These are phyloP conservation scores for Subanguina moxae DNA, from an alignment of 1,140 invertebrate species.

Conservation along the genomic window DNA sequence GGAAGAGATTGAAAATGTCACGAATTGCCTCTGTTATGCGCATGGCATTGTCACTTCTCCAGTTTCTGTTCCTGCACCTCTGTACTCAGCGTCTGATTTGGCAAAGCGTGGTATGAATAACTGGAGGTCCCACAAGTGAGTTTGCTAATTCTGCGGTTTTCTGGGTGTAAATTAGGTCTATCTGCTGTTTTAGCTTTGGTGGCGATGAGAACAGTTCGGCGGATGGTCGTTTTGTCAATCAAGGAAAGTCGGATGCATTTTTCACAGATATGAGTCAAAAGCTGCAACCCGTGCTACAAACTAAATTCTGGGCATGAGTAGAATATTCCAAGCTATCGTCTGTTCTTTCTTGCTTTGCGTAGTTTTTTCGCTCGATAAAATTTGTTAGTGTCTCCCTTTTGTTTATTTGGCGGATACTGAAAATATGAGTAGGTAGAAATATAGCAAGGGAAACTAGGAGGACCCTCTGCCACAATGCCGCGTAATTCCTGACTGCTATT, in stretches of 20 bases:
- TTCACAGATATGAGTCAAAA: constrained; percentile 8
- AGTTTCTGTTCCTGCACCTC: constrained; percentile 24
- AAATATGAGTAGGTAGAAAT: no score
- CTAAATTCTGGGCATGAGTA: constrained; percentile 12
- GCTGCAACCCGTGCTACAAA: neutral
- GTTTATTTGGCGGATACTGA: no score
- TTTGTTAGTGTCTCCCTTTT: no score
- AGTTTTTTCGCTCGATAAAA: no score
- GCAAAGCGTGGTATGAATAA: constrained; percentile 28
- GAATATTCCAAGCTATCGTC: neutral
- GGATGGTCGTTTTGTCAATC: neutral
- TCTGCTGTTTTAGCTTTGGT: neutral
- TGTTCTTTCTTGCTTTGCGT: no score
- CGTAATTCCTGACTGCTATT: no score
- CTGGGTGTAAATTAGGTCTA: neutral
- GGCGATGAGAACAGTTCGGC: neutral
- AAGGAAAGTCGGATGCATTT: constrained; percentile 1
- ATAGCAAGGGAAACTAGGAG: no score
- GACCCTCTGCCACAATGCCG: no score
- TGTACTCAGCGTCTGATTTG: constrained; percentile 22
- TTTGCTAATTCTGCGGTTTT: neutral
- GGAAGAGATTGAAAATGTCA: constrained; percentile 14
- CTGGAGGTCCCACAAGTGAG: constrained; percentile 28
- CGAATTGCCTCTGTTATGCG: constrained; percentile 16
- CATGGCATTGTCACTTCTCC: constrained; percentile 27